A percentile compares a stretch with the other conserved stretches of the same genome.
phyloP scores from a whole-genome alignment of 1,140 invertebrate genomes.

The Leptinotarsa texana region DNA sequence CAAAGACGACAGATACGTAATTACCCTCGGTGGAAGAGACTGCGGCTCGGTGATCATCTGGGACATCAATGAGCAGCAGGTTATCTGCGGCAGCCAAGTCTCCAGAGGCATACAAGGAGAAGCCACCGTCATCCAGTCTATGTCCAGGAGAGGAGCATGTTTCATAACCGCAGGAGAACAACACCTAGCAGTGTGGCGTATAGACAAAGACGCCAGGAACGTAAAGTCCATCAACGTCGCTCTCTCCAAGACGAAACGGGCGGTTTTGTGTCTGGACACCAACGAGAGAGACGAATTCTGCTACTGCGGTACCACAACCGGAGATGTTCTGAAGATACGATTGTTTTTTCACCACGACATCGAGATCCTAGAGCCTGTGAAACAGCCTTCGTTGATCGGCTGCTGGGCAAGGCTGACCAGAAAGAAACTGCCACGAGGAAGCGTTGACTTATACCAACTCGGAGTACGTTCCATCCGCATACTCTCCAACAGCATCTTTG shows the following conservation, averaged over 20 bases:
- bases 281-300: slow-evolving; percentile 70
- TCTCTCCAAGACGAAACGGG: slow-evolving; percentile 70
- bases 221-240: slow-evolving; percentile 72
- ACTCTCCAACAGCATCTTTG: slow-evolving; percentile 63
- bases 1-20: slow-evolving; percentile 75
- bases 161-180: slow-evolving; percentile 76
- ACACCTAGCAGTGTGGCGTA: slow-evolving; percentile 72
- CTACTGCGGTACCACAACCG: slow-evolving; percentile 84
- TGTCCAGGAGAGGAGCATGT: slow-evolving; percentile 62
- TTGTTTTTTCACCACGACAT: slow-evolving; percentile 68
- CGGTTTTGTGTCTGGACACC: slow-evolving; percentile 67
- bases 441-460: slow-evolving; percentile 57
- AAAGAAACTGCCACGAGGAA: slow-evolving; percentile 54
- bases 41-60: slow-evolving; percentile 81
- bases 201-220: slow-evolving; percentile 71
- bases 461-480: slow-evolving; percentile 72
- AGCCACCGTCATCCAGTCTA: slow-evolving; percentile 62
- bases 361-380: slow-evolving; percentile 57
- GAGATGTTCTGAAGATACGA: slow-evolving; percentile 66
- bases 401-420: slow-evolving; percentile 67
- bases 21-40: slow-evolving; percentile 86
- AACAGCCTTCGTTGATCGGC: slow-evolving; percentile 67
- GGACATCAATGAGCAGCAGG: slow-evolving; percentile 66
- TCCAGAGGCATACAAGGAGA: slow-evolving; percentile 66
- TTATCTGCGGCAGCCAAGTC: slow-evolving; percentile 69